Conservation (phyloP, 2,113 vertebrate species). For the Leptocoma aspasia region DNA sequence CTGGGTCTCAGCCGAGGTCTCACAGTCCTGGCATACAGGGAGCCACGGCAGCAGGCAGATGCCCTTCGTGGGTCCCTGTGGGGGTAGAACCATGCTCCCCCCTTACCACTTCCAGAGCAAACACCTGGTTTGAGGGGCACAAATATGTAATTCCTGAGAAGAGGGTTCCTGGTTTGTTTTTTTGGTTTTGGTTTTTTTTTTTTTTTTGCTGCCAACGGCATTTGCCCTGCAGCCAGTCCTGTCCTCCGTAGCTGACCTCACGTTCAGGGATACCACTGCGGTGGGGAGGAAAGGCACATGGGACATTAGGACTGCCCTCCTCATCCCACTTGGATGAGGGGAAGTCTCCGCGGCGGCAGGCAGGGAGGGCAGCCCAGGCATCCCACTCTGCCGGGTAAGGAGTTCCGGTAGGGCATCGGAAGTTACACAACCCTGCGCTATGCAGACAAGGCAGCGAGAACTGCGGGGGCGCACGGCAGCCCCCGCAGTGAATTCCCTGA, state of each 20-base stretch:
- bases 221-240: not conserved
- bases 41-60: not conserved
- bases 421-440: conserved; percentile 43
- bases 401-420: conserved; percentile 16
- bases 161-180: rapidly evolving
- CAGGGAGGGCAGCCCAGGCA: not conserved
- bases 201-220: not conserved
- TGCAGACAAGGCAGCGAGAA: not conserved
- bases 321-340: rapidly evolving
- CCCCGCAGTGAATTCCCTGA: conserved; percentile 63
- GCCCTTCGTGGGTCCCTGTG: rapidly evolving
- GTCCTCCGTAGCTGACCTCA: not conserved
- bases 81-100: rapidly evolving
- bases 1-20: not conserved
- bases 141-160: not conserved
- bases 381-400: not conserved
- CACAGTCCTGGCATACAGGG: not conserved
- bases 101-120: not conserved
- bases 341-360: not conserved
- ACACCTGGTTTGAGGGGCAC: not conserved
- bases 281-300: not conserved
- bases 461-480: not conserved
- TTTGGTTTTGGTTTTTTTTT: too few species aligned
- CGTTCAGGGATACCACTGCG: rapidly evolving
- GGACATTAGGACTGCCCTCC: not conserved